phyloP scores from a whole-genome alignment of 53 echinoderm and acorn worm species.

The Paracentrotus lividus region DNA sequence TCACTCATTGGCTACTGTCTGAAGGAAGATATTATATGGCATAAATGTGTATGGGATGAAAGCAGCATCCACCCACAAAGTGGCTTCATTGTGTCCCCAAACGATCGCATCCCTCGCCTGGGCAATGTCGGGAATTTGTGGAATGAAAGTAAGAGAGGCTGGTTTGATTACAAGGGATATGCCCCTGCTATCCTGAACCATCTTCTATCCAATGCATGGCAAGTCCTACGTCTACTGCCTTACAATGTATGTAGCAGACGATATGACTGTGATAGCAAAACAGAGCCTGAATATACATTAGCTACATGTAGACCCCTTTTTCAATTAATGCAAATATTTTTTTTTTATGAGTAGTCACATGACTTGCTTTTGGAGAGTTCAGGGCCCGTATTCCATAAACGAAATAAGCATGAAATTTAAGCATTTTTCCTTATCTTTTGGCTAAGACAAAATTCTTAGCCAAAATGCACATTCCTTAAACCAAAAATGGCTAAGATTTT shows the following conservation, averaged over 20 bases:
- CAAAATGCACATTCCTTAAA: too few relatives aligned
- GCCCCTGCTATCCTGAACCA: not conserved
- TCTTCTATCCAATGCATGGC: not conserved
- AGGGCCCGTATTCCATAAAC: too few relatives aligned
- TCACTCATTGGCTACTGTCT: not conserved
- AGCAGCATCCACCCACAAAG: slow-evolving; percentile 14
- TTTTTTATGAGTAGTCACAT: too few relatives aligned
- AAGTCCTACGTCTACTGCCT: not conserved
- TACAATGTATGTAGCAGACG: not conserved
- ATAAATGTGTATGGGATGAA: slow-evolving; percentile 30
- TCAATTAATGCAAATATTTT: too few relatives aligned
- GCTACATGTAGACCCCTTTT: too few relatives aligned
- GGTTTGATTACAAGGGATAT: slow-evolving; percentile 52
- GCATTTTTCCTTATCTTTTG: too few relatives aligned
- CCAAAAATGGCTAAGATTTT: too few relatives aligned
- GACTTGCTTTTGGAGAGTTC: too few relatives aligned
- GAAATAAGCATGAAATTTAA: too few relatives aligned
- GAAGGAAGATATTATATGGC: not conserved
- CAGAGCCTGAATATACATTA: too few relatives aligned
- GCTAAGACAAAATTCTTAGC: too few relatives aligned
- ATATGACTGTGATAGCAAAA: too few relatives aligned
- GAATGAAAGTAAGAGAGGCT: slow-evolving; percentile 43
- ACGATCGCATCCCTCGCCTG: slow-evolving; percentile 23
- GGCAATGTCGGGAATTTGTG: slow-evolving; percentile 57
- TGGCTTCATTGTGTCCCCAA: slow-evolving; percentile 31